phyloP scores from a whole-genome alignment of 2,888 invertebrate species.

The Eristalinus aeneus region DNA sequence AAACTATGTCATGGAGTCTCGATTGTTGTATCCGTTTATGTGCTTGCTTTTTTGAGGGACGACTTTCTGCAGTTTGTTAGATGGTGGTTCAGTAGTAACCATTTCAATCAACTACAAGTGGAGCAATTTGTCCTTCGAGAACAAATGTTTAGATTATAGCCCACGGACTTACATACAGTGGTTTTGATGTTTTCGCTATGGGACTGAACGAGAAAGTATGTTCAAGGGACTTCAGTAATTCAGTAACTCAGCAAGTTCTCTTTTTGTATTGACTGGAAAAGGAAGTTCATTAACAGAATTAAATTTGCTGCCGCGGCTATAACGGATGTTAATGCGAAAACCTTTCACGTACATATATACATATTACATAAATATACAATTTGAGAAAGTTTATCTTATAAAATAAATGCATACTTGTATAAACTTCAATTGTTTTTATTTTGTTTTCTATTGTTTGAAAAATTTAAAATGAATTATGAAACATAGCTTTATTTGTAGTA shows the following conservation, averaged over 20 bases:
- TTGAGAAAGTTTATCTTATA: not conserved
- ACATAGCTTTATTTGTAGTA: too few species aligned
- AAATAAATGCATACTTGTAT: too few species aligned
- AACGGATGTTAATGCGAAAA: not conserved
- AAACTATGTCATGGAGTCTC: conserved; percentile 4
- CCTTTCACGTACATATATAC: not conserved
- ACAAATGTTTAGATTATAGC: conserved; percentile 32
- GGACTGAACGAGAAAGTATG: not conserved
- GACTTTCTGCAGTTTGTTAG: not conserved
- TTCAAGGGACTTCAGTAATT: not conserved
- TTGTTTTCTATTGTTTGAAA: too few species aligned
- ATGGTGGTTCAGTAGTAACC: not conserved
- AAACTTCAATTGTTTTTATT: too few species aligned
- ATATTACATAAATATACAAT: not conserved
- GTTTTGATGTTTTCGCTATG: not conserved
- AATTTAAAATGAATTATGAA: too few species aligned
- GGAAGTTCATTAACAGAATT: not conserved
- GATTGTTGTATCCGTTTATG: not conserved
- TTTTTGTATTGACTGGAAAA: not conserved
- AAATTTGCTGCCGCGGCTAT: not conserved
- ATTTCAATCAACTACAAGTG: conserved; percentile 33
- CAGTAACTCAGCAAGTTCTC: not conserved
- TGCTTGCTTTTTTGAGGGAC: not conserved
- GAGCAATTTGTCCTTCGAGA: conserved; percentile 28
- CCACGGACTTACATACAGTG: conserved; percentile 2